Percentiles rank a stretch among this genome's conserved stretches.
phyloP scores from a whole-genome alignment of 2,888 invertebrate genomes.

The Choreutis nemorana region DNA sequence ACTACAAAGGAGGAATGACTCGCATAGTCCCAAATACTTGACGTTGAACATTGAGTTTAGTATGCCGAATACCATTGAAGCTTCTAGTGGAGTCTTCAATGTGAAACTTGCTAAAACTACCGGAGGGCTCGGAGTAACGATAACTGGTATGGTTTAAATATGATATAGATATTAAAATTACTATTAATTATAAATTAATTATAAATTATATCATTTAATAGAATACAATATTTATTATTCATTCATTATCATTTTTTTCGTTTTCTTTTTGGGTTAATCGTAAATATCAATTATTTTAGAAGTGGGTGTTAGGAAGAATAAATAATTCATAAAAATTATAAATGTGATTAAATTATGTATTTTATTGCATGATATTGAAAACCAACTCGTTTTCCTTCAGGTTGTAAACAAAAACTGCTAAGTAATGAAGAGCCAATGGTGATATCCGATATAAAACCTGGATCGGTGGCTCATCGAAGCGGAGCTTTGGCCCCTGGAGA shows the following conservation, averaged over 20 bases:
- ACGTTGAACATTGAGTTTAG: conserved; percentile 88
- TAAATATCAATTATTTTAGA: no score
- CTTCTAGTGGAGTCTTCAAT: conserved; percentile 89
- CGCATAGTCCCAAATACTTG: conserved; percentile 70
- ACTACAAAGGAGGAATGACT: conserved; percentile 64
- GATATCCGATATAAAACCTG: conserved; percentile 88
- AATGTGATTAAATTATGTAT: not conserved
- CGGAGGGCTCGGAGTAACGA: conserved; percentile 88
- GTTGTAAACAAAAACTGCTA: conserved; percentile 51
- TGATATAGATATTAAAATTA: no score
- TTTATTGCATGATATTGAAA: not conserved
- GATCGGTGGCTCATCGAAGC: conserved; percentile 89
- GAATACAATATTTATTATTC: no score
- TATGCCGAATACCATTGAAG: conserved; percentile 90
- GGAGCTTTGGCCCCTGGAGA: conserved; percentile 90
- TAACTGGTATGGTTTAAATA: conserved; percentile 68
- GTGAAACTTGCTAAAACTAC: conserved; percentile 85
- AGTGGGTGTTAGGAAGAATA: no score
- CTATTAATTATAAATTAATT: no score
- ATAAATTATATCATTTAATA: no score
- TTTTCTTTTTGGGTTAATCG: no score
- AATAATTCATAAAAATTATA: no score
- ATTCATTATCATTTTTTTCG: no score
- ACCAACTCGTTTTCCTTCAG: no score
- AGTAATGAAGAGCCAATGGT: conserved; percentile 78